phyloP scores from a whole-genome alignment of 2,888 invertebrate species.

The Brachyptera risi region DNA sequence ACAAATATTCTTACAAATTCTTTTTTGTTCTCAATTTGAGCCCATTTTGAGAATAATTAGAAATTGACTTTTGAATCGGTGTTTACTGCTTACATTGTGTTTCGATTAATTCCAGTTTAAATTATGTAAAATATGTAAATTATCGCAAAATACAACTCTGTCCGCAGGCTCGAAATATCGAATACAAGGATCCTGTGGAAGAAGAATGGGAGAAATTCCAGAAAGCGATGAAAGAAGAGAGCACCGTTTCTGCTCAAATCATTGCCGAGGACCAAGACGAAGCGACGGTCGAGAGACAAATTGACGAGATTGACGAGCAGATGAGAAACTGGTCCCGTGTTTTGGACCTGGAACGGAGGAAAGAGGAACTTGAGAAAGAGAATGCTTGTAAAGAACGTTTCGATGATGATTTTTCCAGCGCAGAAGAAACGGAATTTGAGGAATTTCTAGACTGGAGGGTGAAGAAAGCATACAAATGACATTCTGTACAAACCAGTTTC shows the following conservation, averaged over 20 bases:
- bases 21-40: too few species aligned
- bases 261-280: conserved; percentile 92
- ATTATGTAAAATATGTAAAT: too few species aligned
- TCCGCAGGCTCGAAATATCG: conserved; percentile 71
- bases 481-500: too few species aligned
- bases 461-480: conserved; percentile 51
- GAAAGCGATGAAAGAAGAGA: conserved; percentile 83
- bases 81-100: too few species aligned
- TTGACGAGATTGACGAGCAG: conserved; percentile 95
- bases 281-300: conserved; percentile 81
- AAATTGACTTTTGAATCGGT: too few species aligned
- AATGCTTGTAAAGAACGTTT: conserved; percentile 50
- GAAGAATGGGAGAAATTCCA: conserved; percentile 94
- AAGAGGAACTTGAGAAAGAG: conserved; percentile 56
- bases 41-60: too few species aligned
- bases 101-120: too few species aligned
- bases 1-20: too few species aligned
- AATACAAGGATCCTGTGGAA: conserved; percentile 87
- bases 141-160: too few species aligned
- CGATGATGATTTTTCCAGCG: conserved; percentile 54
- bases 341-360: conserved; percentile 74
- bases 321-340: conserved; percentile 82
- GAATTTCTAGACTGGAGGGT: conserved; percentile 88
- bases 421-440: conserved; percentile 68
- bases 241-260: conserved; percentile 76